Evolutionary conservation across 2,797 vertebrate genomes (phyloP).

Genomic region (Anguilla pacifica): DNA sequence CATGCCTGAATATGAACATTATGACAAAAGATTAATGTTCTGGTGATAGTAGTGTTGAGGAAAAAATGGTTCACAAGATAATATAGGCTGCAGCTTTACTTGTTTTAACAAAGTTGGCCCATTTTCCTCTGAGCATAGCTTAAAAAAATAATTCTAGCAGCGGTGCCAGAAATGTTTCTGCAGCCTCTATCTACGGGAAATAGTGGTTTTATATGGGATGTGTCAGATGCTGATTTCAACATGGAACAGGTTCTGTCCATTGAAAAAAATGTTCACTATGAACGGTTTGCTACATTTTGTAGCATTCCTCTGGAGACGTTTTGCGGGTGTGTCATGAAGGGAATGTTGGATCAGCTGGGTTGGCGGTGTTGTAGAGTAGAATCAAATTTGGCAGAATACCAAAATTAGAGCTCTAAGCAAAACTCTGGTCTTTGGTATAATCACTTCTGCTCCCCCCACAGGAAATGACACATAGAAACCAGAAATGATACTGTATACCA

Average conservation of each 20-base stretch:
- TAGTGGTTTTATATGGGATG: neutral
- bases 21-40: neutral
- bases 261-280: too few relatives aligned
- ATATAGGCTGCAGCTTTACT: neutral
- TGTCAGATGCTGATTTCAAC: neutral
- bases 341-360: neutral
- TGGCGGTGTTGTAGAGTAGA: neutral
- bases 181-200: neutral
- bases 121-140: neutral
- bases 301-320: neutral
- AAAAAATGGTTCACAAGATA: neutral
- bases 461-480: neutral
- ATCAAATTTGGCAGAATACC: neutral
- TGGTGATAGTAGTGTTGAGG: neutral
- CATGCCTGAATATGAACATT: neutral
- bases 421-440: neutral
- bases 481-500: neutral
- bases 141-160: neutral
- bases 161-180: too few relatives aligned
- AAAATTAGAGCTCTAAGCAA: neutral
- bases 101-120: neutral
- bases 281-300: too few relatives aligned
- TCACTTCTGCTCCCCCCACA: neutral
- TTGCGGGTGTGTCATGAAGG: neutral
- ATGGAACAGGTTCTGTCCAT: neutral